Evolutionary conservation across 2,797 vertebrate genomes (phyloP).

Genomic region (Neostethus bicornis): DNA sequence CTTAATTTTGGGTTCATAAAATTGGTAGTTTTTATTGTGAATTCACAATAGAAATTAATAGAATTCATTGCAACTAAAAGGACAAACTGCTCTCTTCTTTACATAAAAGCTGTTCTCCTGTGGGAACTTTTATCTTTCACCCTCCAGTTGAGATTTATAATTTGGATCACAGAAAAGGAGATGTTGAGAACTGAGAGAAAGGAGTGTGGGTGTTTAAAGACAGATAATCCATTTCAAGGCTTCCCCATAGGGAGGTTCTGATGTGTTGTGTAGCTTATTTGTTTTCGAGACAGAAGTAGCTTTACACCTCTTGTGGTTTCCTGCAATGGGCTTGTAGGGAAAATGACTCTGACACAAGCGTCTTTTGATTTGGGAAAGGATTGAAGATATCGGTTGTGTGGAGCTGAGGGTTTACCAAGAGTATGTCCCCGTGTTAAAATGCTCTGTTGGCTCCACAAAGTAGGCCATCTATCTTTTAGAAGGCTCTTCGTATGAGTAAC

Average conservation of each 20-base stretch:
- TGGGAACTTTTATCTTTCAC: constrained; percentile 72
- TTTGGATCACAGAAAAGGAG: constrained; percentile 74
- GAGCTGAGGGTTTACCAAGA: constrained; percentile 47
- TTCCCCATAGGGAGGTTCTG: constrained; percentile 62
- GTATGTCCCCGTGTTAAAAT: constrained; percentile 54
- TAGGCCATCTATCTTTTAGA: constrained; percentile 62
- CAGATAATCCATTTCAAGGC: constrained; percentile 75
- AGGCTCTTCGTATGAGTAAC: constrained; percentile 58
- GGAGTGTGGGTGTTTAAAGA: constrained; percentile 74
- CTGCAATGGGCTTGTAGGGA: constrained; percentile 39
- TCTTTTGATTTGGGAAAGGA: constrained; percentile 60
- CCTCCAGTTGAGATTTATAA: constrained; percentile 74
- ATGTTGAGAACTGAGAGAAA: constrained; percentile 56
- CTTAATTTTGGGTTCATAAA: constrained; percentile 1
- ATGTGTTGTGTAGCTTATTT: constrained; percentile 69
- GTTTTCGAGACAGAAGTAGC: constrained; percentile 63
- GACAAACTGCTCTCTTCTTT: constrained; percentile 47
- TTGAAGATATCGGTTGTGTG: constrained; percentile 49
- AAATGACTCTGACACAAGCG: constrained; percentile 54
- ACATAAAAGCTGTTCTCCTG: constrained; percentile 64
- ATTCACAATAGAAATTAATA: neutral
- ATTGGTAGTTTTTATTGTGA: constrained; percentile 7
- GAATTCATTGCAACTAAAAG: constrained; percentile 27
- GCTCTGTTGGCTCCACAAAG: constrained; percentile 47
- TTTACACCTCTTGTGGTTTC: constrained; percentile 45